A percentile compares a stretch with the other conserved stretches of the same genome.
Conservation (phyloP, 1,140 invertebrate genomes). For the Acromyrmex heyeri region DNA sequence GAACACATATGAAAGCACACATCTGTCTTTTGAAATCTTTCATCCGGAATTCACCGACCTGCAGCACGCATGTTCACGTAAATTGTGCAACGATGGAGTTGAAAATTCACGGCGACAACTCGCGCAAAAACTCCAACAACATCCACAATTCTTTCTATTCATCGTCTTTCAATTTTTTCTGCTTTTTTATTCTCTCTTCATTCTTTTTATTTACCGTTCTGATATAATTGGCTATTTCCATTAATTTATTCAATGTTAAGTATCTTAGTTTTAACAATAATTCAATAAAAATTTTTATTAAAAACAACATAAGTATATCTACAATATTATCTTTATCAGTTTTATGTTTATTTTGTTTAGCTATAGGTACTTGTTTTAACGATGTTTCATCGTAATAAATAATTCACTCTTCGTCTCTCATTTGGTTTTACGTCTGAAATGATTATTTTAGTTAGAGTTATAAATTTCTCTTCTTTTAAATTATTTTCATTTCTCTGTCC, state of each 20-base stretch:
- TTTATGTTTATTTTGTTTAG: neutral
- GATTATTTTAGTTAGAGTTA: constrained; percentile 8
- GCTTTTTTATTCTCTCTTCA: neutral
- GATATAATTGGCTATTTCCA: neutral
- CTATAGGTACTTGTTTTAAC: neutral
- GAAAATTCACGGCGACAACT: constrained; percentile 31
- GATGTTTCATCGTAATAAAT: constrained; percentile 22
- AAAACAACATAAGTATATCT: neutral
- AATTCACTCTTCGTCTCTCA: constrained; percentile 18
- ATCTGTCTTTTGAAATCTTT: constrained; percentile 43
- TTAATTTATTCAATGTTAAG: constrained; percentile 3
- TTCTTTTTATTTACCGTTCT: neutral
- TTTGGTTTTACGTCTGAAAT: neutral
- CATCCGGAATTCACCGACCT: constrained; percentile 22
- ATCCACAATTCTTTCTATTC: constrained; percentile 11
- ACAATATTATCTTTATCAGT: neutral
- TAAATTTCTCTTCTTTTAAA: constrained; percentile 24
- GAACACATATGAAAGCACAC: constrained; percentile 2
- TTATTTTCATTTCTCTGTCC: constrained; percentile 25
- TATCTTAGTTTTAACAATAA: neutral
- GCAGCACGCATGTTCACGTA: constrained; percentile 7
- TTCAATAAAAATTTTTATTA: neutral
- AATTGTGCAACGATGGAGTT: constrained; percentile 41
- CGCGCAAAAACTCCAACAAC: constrained; percentile 33
- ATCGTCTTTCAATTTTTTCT: neutral